Percentiles rank a stretch among this genome's conserved stretches.
Conservation (phyloP, 2,113 vertebrate genomes). For the Gasterosteus aculeatus region DNA sequence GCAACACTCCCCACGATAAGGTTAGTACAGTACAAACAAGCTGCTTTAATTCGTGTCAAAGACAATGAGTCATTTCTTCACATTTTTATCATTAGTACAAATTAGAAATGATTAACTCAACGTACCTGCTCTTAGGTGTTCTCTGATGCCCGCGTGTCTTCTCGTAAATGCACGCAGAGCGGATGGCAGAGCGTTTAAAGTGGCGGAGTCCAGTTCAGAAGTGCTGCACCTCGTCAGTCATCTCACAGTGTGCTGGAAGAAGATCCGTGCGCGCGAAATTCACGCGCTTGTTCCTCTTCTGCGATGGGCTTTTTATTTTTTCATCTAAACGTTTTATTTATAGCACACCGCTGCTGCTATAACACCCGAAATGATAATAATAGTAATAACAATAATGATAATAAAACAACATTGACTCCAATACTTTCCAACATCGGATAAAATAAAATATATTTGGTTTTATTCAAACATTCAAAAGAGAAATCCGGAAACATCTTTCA, state of each 20-base stretch:
- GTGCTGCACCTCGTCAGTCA: slow-evolving; percentile 37
- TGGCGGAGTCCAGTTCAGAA: slow-evolving; percentile 56
- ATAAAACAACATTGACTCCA: background rate
- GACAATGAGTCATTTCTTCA: background rate
- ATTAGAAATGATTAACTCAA: background rate
- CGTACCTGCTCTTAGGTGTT: slow-evolving; percentile 56
- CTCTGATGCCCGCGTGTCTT: slow-evolving; percentile 23
- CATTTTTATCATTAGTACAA: background rate
- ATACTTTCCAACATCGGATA: background rate
- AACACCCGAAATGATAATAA: background rate
- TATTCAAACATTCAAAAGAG: background rate
- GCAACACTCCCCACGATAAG: slow-evolving; percentile 6
- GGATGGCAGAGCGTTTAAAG: slow-evolving; percentile 14
- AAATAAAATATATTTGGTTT: background rate
- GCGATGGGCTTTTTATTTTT: background rate
- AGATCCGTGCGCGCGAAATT: slow-evolving; percentile 12
- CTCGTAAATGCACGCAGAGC: slow-evolving; percentile 45
- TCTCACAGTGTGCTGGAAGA: slow-evolving; percentile 24
- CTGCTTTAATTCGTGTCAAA: slow-evolving; percentile 8
- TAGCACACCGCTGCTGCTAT: too few relatives aligned
- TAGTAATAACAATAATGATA: slow-evolving; percentile 1
- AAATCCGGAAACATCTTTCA: background rate
- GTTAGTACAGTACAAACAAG: background rate
- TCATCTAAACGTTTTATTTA: background rate
- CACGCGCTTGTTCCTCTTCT: slow-evolving; percentile 39